Base-by-base conservation (phyloP, 2,888 invertebrate genomes). In the Choristoneura rosaceana region DNA sequence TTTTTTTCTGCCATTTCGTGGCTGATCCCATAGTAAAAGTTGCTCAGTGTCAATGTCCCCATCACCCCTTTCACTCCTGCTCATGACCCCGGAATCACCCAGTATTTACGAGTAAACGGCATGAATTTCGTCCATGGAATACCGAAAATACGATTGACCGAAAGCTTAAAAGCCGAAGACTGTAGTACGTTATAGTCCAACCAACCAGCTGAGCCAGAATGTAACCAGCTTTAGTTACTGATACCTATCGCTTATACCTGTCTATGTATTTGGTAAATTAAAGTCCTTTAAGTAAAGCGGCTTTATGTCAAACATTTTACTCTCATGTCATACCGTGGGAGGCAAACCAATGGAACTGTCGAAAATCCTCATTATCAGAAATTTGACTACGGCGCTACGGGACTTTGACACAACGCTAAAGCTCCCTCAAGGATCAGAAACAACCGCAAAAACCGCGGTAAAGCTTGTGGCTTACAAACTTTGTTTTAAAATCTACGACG, bases 401-500 rank as follows among this genome's bases (percentile, higher is more conserved):
- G 59, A 59, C 41, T 66, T 43, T 10, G 25, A 14, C 55, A 25
- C 8, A 41, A 50, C 17, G 55, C 64, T 41, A 14, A 65, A 65
- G n/a, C 38, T 38, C 52, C 15, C 34, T 17, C 5, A 52, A 17
- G 38, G 33, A 61, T 69, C 43, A 45, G 15, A 9, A 15, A 25
- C 50, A 7, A 38, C 59, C 59, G 14, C 59, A 8, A 15, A 64
- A 60, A 43, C 69, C 69, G 61, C 50, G 15, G 25, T 33, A 62
- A 41, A 62, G 47, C 50, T 59, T 38, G 14, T 17, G 69, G 15
- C 25, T 69, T 43, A 61, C 4, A 4, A 69, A 69, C 50, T 69
- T 52, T 43, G 52, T 25, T 47, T 61, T 17, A 52, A 69, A 50
- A 50, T 25, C 61, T 25, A 33, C 61, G 8, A 33, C 33, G 25